Evolutionary conservation across 1,140 invertebrate genomes (phyloP), one percentile per base, ranked within the genome.

Genomic region (Philopotamus ludificatus): DNA sequence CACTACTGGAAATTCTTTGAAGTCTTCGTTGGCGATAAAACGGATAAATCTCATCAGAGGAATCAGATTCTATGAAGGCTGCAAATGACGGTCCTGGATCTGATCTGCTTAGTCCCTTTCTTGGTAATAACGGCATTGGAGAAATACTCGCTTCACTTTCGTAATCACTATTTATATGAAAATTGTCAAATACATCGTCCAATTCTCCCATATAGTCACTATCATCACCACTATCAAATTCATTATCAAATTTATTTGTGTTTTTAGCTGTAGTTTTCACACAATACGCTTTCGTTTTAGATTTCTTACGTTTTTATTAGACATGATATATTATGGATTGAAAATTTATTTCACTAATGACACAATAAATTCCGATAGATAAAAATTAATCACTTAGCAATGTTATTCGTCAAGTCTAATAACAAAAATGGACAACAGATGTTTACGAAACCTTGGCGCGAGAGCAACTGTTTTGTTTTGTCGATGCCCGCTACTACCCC

Each of bases 1-100:
- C 20, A 47, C 45, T 47, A 15, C 45, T 47, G 45, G 45, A 47
- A 47, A 47, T 47, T 47, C 12, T 53, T 53, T 22, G 22, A 18
- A 53, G 50, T 2, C 21, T 53, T 53, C 50, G 50, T 53, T 47
- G 4, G 15, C 45, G 45, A 47, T 47, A 47, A 8, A 47, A 47
- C 45, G 45, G 45, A 26, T 71, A 71, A 50, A 71, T 71, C 44
- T 50, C 67, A 8, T 25, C 39, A 18, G 50, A 68, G 23, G 68
- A 70, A 53, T 63, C 67, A 4, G 45, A 47, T 47, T 47, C 45
- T 20, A 47, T 53, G 50, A 53, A 15, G 50, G 50, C 10, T 53
- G 50, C 50, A 53, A 53, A 25, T 15, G 50, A 53, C 21, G 22
- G 50, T 22, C 50, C 50, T 53, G 50, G 50, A 53, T 53, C 50